Evolutionary conservation across 2,797 vertebrate species (phyloP).

Genomic region (Euthynnus affinis): DNA sequence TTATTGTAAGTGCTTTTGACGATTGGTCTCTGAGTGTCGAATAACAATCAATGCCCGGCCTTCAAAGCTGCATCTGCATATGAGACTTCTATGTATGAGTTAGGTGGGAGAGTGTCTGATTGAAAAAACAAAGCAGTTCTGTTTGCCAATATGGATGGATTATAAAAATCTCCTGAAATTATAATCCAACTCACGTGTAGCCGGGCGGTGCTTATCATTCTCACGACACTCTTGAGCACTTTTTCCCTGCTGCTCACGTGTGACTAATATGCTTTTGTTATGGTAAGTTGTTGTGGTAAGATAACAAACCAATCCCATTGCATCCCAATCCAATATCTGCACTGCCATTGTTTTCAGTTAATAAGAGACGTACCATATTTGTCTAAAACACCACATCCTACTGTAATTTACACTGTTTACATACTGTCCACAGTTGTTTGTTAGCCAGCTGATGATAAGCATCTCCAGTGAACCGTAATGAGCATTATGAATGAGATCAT

Average conservation of each 20-base stretch:
- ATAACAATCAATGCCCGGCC: conserved; percentile 74
- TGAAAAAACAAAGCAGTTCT: conserved; percentile 48
- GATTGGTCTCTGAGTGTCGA: conserved; percentile 70
- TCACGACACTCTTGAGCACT: conserved; percentile 15
- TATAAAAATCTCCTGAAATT: conserved; percentile 69
- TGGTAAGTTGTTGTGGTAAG: conserved; percentile 16
- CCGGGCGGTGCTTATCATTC: conserved; percentile 33
- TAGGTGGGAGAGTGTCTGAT: conserved; percentile 24
- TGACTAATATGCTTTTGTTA: conserved; percentile 46
- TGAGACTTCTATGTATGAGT: conserved; percentile 48
- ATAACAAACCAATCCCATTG: conserved; percentile 11
- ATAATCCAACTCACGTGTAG: conserved; percentile 61
- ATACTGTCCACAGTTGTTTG: conserved; percentile 50
- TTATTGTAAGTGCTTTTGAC: conserved; percentile 75
- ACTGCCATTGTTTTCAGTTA: background rate
- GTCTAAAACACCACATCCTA: background rate
- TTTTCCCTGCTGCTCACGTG: conserved; percentile 23
- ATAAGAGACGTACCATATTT: conserved; percentile 3
- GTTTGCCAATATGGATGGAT: conserved; percentile 58
- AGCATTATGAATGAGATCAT: conserved; percentile 80
- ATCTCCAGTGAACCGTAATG: conserved; percentile 69
- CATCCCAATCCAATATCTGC: background rate
- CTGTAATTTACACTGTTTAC: conserved; percentile 53
- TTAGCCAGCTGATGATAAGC: conserved; percentile 57
- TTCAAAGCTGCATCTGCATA: conserved; percentile 46